Evolutionary conservation across 1,140 invertebrate species (phyloP).

Genomic region (Ceratoteleas bidentatus): DNA sequence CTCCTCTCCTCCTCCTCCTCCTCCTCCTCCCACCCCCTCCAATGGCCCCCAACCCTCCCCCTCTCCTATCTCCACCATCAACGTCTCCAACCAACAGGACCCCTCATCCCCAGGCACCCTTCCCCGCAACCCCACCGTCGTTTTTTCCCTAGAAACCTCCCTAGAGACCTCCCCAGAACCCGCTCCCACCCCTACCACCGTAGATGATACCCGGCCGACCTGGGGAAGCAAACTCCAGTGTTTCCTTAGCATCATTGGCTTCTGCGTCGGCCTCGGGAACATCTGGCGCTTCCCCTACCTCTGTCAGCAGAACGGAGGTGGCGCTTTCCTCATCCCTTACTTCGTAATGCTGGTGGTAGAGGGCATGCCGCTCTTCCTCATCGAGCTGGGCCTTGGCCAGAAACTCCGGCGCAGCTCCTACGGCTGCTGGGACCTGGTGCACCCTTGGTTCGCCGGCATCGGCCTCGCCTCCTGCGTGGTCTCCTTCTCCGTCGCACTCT

Average conservation of each 20-base stretch:
- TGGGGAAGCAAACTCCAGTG: constrained; percentile 93
- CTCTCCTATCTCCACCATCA: no score
- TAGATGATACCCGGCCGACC: background rate
- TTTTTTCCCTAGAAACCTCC: no score
- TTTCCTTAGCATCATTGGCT: constrained; percentile 94
- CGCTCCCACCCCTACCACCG: background rate
- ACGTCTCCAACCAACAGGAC: no score
- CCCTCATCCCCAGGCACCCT: no score
- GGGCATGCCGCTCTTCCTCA: constrained; percentile 95
- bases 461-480: constrained; percentile 95
- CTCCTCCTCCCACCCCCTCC: no score
- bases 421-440: constrained; percentile 96
- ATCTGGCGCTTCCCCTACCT: constrained; percentile 98
- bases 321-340: constrained; percentile 97
- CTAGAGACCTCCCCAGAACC: no score
- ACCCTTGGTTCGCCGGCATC: constrained; percentile 94
- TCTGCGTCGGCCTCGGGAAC: constrained; percentile 95
- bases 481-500: constrained; percentile 94
- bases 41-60: no score
- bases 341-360: constrained; percentile 95
- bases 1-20: no score
- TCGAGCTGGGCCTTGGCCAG: constrained; percentile 95
- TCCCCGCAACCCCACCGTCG: no score
- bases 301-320: constrained; percentile 96
- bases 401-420: constrained; percentile 92